These are phyloP conservation scores for Athripsodes cinereus DNA, from an alignment of 2,888 invertebrate species.

Conservation along the genomic window DNA sequence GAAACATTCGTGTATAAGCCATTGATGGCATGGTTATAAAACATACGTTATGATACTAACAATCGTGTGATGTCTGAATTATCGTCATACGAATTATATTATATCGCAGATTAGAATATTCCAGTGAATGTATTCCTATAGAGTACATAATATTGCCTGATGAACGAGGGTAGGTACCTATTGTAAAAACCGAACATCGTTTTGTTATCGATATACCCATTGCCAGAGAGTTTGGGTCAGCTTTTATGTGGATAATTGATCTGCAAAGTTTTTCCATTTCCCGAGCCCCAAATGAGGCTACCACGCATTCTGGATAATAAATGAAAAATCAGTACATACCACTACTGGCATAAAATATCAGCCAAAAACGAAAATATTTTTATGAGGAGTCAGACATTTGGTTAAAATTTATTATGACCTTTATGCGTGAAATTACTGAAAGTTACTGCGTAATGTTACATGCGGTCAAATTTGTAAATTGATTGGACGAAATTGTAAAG, in stretches of 20 bases:
- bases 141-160: too few species aligned
- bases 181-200: too few species aligned
- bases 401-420: constrained; percentile 18
- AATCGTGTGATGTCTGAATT: too few species aligned
- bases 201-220: too few species aligned
- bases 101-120: too few species aligned
- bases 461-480: not conserved
- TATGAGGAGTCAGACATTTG: constrained; percentile 18
- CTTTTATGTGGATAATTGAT: constrained; percentile 27
- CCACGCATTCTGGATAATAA: constrained; percentile 23
- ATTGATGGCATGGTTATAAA: too few species aligned
- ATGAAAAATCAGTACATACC: constrained; percentile 25
- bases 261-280: constrained; percentile 26
- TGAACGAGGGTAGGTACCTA: too few species aligned
- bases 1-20: too few species aligned
- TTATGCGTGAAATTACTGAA: constrained; percentile 13
- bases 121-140: too few species aligned
- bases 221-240: not conserved
- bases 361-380: constrained; percentile 14
- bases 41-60: too few species aligned
- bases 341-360: constrained; percentile 22
- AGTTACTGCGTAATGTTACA: not conserved
- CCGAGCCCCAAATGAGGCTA: constrained; percentile 17
- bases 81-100: too few species aligned
- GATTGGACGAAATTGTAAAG: not conserved